Percentiles rank a stretch among this genome's conserved stretches.
These are phyloP conservation scores for Magallana gigas DNA, from an alignment of 1,140 invertebrate species.

Conservation along the genomic window DNA sequence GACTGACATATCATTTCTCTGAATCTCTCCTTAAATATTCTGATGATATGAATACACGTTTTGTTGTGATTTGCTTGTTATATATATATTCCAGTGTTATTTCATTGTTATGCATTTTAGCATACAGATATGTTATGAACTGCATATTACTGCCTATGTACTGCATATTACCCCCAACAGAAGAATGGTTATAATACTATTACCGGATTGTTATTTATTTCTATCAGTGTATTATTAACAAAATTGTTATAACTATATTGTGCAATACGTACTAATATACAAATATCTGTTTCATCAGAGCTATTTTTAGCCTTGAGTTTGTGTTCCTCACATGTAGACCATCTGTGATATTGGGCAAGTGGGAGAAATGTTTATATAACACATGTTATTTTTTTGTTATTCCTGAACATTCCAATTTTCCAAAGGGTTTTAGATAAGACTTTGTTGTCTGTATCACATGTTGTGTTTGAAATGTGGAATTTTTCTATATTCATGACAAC, in stretches of 20 bases:
- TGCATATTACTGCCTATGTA: not conserved
- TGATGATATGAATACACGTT: too few species aligned
- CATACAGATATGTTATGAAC: not conserved
- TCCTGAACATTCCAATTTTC: not conserved
- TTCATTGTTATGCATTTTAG: constrained; percentile 13
- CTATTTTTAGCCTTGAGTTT: constrained; percentile 27
- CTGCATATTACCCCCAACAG: not conserved
- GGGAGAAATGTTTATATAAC: not conserved
- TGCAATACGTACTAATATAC: not conserved
- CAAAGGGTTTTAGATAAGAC: too few species aligned
- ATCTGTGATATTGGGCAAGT: not conserved
- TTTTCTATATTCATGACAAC: constrained; percentile 28
- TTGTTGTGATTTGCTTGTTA: not conserved
- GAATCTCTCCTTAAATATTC: too few species aligned
- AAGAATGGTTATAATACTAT: not conserved
- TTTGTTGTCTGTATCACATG: not conserved
- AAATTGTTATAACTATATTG: not conserved
- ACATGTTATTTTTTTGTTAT: not conserved
- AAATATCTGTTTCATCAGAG: constrained; percentile 28
- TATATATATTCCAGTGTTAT: not conserved
- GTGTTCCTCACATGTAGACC: not conserved
- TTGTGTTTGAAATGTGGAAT: constrained; percentile 2
- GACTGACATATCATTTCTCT: too few species aligned
- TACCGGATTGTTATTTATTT: not conserved
- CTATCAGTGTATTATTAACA: not conserved